Conservation (phyloP, 1,140 invertebrate genomes). For the Conus betulinus region DNA sequence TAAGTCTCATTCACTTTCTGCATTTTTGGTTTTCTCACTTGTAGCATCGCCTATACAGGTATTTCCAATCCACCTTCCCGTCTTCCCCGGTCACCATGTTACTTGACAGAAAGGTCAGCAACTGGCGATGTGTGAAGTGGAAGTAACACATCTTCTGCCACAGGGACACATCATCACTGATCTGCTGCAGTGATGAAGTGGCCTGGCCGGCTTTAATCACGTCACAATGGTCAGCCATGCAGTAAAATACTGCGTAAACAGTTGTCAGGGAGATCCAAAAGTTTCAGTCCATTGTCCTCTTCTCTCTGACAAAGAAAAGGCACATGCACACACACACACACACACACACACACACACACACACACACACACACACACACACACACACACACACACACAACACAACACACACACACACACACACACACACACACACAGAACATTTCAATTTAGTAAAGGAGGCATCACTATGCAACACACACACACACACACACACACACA, state of each 20-base stretch:
- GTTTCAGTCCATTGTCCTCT: conserved; percentile 87
- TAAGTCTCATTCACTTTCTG: too few relatives aligned
- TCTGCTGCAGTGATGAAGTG: conserved; percentile 80
- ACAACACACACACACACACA: conserved; percentile 20
- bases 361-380: not conserved
- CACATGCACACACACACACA: not conserved
- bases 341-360: conserved; percentile 20
- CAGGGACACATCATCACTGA: conserved; percentile 91
- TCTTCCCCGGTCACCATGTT: not conserved
- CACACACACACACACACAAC: too few relatives aligned
- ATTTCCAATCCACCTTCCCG: conserved; percentile 61
- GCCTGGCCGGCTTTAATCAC: conserved; percentile 85
- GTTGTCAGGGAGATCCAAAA: conserved; percentile 94
- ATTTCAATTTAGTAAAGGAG: too few relatives aligned
- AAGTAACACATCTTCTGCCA: conserved; percentile 94
- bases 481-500: too few relatives aligned
- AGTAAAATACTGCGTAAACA: conserved; percentile 93
- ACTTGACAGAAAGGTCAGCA: conserved; percentile 81
- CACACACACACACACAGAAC: not conserved
- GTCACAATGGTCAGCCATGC: conserved; percentile 94
- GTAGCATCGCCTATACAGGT: conserved; percentile 65
- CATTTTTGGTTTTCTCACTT: conserved; percentile 50
- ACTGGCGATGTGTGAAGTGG: conserved; percentile 93
- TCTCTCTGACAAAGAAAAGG: conserved; percentile 81
- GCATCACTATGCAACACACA: too few relatives aligned